These are phyloP conservation scores for Falco punctatus DNA, from an alignment of 2,113 vertebrate genomes.

Conservation along the genomic window DNA sequence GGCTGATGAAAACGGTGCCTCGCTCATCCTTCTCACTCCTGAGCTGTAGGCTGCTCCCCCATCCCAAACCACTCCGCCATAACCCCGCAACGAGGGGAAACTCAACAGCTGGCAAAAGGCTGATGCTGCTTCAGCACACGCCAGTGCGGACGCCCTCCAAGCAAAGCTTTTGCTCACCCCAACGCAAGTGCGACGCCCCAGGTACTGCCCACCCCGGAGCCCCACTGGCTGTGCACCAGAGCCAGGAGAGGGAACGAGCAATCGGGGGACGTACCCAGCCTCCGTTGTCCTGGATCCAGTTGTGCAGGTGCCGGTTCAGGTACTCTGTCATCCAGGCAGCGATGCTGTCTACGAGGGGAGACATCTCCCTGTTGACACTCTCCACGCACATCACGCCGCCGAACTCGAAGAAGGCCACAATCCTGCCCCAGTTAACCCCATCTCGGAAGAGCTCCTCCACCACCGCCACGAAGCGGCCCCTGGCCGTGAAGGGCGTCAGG, in stretches of 20 bases:
- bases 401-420: constrained; percentile 98
- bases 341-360: constrained; percentile 89
- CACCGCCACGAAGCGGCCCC: constrained; percentile 89
- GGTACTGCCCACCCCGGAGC: neutral
- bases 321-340: constrained; percentile 97
- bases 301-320: constrained; percentile 91
- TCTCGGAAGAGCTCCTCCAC: constrained; percentile 97
- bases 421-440: constrained; percentile 97
- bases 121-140: fast-evolving
- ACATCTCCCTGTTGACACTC: constrained; percentile 91
- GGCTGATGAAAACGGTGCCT: fast-evolving
- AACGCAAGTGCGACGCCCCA: fast-evolving
- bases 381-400: constrained; percentile 94
- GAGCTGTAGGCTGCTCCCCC: neutral
- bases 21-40: fast-evolving
- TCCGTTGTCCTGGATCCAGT: constrained; percentile 98
- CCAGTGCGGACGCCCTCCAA: fast-evolving
- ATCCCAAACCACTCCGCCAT: neutral
- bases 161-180: neutral
- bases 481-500: constrained; percentile 87
- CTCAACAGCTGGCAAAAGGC: neutral
- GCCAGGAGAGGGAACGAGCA: neutral
- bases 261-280: constrained; percentile 88
- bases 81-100: neutral
- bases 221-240: fast-evolving